Evolutionary conservation across 2,797 vertebrate genomes (phyloP).

Genomic region (Phrynocephalus forsythii): DNA sequence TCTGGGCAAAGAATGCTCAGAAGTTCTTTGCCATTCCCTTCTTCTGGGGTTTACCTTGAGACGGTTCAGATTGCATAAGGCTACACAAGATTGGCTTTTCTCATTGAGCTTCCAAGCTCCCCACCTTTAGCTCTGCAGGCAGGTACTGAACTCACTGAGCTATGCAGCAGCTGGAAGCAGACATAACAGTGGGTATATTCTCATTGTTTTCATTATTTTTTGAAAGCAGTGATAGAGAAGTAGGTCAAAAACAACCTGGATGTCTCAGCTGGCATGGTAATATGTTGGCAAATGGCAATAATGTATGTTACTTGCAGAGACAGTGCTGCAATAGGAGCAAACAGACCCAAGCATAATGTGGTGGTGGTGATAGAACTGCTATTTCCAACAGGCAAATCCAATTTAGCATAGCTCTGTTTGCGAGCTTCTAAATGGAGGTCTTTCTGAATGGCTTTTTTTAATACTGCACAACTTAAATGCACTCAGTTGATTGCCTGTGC

Average conservation of each 20-base stretch:
- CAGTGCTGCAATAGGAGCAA: constrained; percentile 6
- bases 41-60: too few species aligned
- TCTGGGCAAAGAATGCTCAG: too few species aligned
- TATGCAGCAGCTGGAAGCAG: background rate
- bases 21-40: too few species aligned
- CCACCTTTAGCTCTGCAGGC: too few species aligned
- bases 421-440: background rate
- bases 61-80: too few species aligned
- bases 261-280: background rate
- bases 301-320: background rate
- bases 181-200: background rate
- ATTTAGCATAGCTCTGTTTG: constrained; percentile 7
- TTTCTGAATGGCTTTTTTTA: constrained; percentile 46
- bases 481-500: constrained; percentile 34
- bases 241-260: background rate
- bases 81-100: too few species aligned
- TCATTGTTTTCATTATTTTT: background rate
- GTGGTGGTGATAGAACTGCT: background rate
- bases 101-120: too few species aligned
- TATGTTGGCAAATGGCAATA: background rate
- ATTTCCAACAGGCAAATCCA: constrained; percentile 12
- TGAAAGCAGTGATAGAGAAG: background rate
- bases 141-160: too few species aligned
- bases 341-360: background rate
- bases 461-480: constrained; percentile 25